Base-by-base conservation (phyloP, 2,888 invertebrate species). In the Oscheius myriophilus region DNA sequence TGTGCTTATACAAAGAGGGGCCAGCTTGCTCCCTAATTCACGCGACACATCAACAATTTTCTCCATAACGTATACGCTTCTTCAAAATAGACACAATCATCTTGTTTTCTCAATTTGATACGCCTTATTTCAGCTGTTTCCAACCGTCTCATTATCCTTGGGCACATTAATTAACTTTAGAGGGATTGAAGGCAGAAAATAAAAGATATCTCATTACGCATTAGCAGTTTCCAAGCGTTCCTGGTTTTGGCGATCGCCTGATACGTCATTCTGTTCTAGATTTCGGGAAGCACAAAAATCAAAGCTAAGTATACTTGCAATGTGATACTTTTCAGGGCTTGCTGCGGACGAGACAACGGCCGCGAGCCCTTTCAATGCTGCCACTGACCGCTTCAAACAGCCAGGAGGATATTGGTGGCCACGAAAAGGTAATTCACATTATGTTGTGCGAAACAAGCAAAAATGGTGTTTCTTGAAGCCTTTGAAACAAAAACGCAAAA, bases 291-390 rank as follows among this genome's bases (percentile, higher is more conserved):
- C 33, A 9, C 33, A 33, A 33, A n/a, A 33, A 33, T 9, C 33
- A 33, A 9, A 33, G 33, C 33, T 33, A 33, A 23, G 9, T 57
- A 57, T 21, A 39, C 57, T 25, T 23, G 53, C 6, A 16, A 53
- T 53, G 16, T 25, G 53, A 53, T 39, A 39, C 39, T 41, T 73
- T 78, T 54, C 68, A 80, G 80, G 78, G 80, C 54, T 70, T 80
- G 25, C 73, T 80, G 46, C 78, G 79, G 62, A 71, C 79, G 46
- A 71, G 74, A 58, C 73, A 70, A 63, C 72, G 75, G 61, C 78
- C 76, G 58, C 75, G 80, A 52, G 80, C 80, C 53, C 71, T 68
- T 68, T 80, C 80, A 42, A 80, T 80, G 80, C 75, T 78, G 42
- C 80, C 80, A 33, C 67, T 80, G 65, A 69, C 72, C 45, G 69